Conservation (phyloP, 2,113 vertebrate species). For the Oncorhynchus clarkii region DNA sequence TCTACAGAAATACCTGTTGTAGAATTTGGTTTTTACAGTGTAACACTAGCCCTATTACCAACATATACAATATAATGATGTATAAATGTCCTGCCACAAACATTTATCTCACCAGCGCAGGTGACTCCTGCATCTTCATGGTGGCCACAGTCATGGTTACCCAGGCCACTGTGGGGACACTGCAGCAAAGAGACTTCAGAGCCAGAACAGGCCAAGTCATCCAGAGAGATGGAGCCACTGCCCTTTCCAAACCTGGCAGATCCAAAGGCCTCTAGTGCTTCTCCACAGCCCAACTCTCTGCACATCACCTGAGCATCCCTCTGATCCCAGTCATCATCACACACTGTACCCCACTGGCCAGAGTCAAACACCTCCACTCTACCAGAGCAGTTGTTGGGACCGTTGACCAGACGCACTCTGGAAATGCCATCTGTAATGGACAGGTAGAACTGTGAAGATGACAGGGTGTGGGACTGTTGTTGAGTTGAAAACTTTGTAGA, state of each 20-base stretch:
- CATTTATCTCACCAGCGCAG: slow-evolving; percentile 21
- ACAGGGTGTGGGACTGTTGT: not conserved
- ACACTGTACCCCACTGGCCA: slow-evolving; percentile 6
- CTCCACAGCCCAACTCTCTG: slow-evolving; percentile 27
- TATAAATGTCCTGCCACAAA: too few relatives aligned
- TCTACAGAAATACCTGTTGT: too few relatives aligned
- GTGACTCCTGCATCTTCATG: slow-evolving; percentile 27
- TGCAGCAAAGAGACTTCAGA: not conserved
- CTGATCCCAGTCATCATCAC: slow-evolving; percentile 13
- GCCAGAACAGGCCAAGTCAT: slow-evolving; percentile 1
- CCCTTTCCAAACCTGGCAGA: slow-evolving; percentile 8
- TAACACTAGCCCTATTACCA: too few relatives aligned
- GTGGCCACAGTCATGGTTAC: not conserved
- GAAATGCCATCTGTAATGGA: not conserved
- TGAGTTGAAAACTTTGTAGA: too few relatives aligned
- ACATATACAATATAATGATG: too few relatives aligned
- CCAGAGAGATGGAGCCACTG: not conserved
- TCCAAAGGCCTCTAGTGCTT: not conserved
- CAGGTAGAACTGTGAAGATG: not conserved
- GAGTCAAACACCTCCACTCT: slow-evolving; percentile 8
- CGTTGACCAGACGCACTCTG: slow-evolving; percentile 1
- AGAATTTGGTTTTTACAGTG: too few relatives aligned
- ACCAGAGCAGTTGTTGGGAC: slow-evolving; percentile 6
- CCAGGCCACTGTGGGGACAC: not conserved
- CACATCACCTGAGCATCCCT: slow-evolving; percentile 25